Percentiles rank a stretch among this genome's conserved stretches.
Conservation (phyloP, 2,888 invertebrate genomes). For the Gortyna flavago region DNA sequence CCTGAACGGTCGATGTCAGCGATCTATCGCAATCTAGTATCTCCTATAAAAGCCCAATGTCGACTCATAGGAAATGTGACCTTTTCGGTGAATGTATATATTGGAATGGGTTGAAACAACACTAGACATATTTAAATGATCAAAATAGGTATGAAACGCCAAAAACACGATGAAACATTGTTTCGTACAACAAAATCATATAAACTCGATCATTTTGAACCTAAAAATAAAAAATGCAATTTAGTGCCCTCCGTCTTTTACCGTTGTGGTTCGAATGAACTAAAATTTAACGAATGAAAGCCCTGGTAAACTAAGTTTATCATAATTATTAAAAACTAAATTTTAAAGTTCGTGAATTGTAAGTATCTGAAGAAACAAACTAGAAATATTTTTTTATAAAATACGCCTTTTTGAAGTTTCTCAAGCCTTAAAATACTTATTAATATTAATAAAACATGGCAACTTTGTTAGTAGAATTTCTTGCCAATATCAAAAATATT, state of each 20-base stretch:
- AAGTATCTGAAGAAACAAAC: slow-evolving; percentile 24
- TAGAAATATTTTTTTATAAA: slow-evolving; percentile 1
- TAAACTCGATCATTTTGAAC: slow-evolving; percentile 45
- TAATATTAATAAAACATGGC: slow-evolving; percentile 39
- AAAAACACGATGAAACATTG: slow-evolving; percentile 2
- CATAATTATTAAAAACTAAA: slow-evolving; percentile 49
- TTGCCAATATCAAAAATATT: slow-evolving; percentile 41
- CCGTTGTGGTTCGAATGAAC: slow-evolving; percentile 39
- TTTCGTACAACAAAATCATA: slow-evolving; percentile 25
- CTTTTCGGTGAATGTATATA: slow-evolving; percentile 41
- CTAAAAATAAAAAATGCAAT: slow-evolving; percentile 74
- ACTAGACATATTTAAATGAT: slow-evolving; percentile 16
- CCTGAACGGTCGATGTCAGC: background rate
- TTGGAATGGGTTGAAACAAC: slow-evolving; percentile 51
- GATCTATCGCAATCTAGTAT: background rate
- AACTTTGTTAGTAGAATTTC: slow-evolving; percentile 15
- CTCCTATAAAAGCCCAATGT: background rate
- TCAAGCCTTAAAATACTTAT: slow-evolving; percentile 27
- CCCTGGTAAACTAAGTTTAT: slow-evolving; percentile 55
- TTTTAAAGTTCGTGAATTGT: slow-evolving; percentile 48
- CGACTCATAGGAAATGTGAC: slow-evolving; percentile 26
- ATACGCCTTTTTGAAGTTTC: slow-evolving; percentile 7
- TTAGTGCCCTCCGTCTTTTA: slow-evolving; percentile 78
- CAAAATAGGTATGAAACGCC: slow-evolving; percentile 17
- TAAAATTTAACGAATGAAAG: slow-evolving; percentile 59